Evolutionary conservation across 2,797 vertebrate genomes (phyloP), one percentile per base, ranked within the genome.

Genomic region (Eleutherodactylus coqui): DNA sequence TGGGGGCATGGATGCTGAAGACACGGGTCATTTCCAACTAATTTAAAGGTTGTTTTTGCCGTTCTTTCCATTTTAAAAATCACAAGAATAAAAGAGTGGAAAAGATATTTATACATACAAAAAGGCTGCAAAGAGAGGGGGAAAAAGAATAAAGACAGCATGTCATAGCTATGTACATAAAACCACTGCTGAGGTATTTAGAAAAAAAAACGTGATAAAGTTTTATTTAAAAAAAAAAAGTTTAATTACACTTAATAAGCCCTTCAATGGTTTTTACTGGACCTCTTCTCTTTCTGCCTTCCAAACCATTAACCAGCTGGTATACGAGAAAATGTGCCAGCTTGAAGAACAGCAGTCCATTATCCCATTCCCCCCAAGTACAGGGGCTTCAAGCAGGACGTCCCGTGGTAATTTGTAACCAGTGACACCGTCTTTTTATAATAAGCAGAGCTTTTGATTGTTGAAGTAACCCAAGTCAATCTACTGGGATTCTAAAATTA

Each of bases 21-120:
- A 87, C 77, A 87, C 86, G 86, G 86, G 82, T 87, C 86, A 87
- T 87, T 87, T 87, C 76, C 76, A 80, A 87, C 86, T 87, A 87
- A 87, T 87, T 84, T 87, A 84, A n/a, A 87, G 86, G 82, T 84
- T 87, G 86, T 84, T 84, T 87, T 87, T 86, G 75, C 82, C 43
- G 75, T 84, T 79, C 55, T 29, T 77, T 77, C 72, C 58, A 21
- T 29, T 84, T 87, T 75, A 75, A 79, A 79, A 87, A 51, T 83
- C 75, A 36, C 53, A 21, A 55, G 53, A 79, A 87, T 51, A 79
- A 72, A 79, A 84, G 47, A 47, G 80, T 29, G 72, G 45, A 79
- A 84, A 83, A 53, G 19, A 36, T 75, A 75, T 84, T 84, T 87
- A 75, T 80, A 67, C 55, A 75, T 36, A 75, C n/a, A 53, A 72